Evolutionary conservation across 2,797 vertebrate genomes (phyloP).

Genomic region (Parauchenoglanis ngamensis): DNA sequence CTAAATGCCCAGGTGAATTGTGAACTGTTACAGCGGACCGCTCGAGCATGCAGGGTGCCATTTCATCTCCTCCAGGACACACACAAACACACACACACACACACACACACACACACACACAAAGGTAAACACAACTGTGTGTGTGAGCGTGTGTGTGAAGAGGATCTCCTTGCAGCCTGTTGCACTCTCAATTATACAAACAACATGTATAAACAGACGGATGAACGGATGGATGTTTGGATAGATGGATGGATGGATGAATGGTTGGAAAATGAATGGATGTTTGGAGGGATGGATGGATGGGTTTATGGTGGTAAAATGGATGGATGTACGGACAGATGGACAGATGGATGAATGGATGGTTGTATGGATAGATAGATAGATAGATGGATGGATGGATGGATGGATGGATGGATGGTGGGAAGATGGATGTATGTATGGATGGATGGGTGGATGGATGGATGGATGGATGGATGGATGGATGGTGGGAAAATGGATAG

Average conservation of each 20-base stretch:
- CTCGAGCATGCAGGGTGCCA: conserved; percentile 29
- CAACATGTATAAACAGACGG: not conserved
- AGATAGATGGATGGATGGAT: not conserved
- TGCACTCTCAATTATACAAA: not conserved
- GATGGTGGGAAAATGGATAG: not conserved
- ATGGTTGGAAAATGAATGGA: not conserved
- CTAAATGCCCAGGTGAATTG: not conserved
- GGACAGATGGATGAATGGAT: not conserved
- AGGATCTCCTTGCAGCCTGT: not conserved
- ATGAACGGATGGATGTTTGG: too few species aligned
- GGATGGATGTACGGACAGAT: too few species aligned
- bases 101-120: not conserved
- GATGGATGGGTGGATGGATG: not conserved
- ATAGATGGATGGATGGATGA: not conserved
- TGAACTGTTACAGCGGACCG: conserved; percentile 35
- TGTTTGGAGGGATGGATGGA: too few species aligned
- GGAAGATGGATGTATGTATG: not conserved
- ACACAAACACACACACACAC: conserved; percentile 29
- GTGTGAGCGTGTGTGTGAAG: not conserved
- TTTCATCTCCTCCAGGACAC: conserved; percentile 46
- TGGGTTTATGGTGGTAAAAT: too few species aligned
- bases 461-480: not conserved
- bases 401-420: not conserved
- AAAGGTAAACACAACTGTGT: not conserved
- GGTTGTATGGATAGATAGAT: not conserved